A percentile compares a stretch with the other conserved stretches of the same genome.
Conservation (phyloP, 2,113 vertebrate genomes). For the Illadopsis cleaveri region DNA sequence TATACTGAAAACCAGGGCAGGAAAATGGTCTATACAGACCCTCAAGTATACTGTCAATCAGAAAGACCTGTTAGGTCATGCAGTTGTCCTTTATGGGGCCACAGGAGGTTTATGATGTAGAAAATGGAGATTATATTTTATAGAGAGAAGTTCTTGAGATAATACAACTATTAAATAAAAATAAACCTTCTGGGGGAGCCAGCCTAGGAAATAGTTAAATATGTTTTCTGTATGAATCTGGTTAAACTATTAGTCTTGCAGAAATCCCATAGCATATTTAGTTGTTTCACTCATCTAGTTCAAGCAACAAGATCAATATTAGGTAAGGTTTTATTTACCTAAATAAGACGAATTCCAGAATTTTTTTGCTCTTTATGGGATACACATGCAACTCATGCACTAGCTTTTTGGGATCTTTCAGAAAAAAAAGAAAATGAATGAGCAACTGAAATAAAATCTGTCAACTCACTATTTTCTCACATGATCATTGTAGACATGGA, state of each 20-base stretch:
- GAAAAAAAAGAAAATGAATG: background rate
- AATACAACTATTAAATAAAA: background rate
- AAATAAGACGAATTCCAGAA: background rate
- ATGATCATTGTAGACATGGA: background rate
- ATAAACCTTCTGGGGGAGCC: accelerated
- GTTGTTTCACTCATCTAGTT: background rate
- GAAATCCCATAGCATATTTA: background rate
- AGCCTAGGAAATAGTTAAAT: background rate
- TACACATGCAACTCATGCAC: background rate
- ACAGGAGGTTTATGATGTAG: background rate
- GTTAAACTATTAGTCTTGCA: background rate
- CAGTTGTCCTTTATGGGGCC: background rate
- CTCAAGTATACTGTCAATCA: background rate
- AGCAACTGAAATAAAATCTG: background rate
- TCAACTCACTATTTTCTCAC: background rate
- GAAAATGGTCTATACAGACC: background rate
- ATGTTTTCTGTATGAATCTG: background rate
- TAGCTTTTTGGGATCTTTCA: background rate
- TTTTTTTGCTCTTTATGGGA: background rate
- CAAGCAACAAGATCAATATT: background rate
- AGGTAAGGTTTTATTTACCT: background rate
- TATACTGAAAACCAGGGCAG: background rate
- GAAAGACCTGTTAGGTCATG: background rate
- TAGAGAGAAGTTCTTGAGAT: background rate
- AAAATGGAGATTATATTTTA: background rate